Evolutionary conservation across 2,888 invertebrate genomes (phyloP), one percentile per base, ranked within the genome.

Genomic region (Caenorhabditis sp.): DNA sequence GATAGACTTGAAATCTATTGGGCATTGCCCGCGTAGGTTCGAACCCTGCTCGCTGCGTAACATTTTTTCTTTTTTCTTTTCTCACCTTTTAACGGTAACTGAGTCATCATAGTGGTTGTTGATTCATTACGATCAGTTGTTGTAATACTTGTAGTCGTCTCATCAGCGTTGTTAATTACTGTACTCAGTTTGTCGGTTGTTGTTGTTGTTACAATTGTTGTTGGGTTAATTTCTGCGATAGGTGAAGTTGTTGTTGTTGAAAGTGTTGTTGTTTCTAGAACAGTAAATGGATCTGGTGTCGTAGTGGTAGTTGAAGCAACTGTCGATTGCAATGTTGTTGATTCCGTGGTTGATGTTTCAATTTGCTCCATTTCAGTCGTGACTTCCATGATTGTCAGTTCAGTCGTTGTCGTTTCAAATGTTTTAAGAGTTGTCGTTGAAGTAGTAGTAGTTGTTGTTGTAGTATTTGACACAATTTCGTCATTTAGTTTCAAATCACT

Each of bases 1-100:
- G 91, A 91, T 90, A 90, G 91, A 91, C 91, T 91, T 90, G 91
- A 91, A 91, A 91, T 91, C 91, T 89, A 90, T 91, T 91, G 91
- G 91, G 91, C 89, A 90, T 84, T 91, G 89, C 91, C 91, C 91
- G 91, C 91, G 90, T 90, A 91, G 91, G 91, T 91, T 91, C 91
- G 91, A 91, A 91, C 91, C 91, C 91, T 91, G 90, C 90, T 90
- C 86, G 88, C 82, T 83, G 84, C 84, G 84, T n/a, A 76, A 21
- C 21, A 53, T 17, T 53, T 26, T 55, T 24, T n/a, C 26, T 55
- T 24, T 3, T 14, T 55, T 55, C 53, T 3, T 14, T 55, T 55
- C 53, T 53, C 23, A 66, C 70, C 66, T 62, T 63, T 66, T 59
- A 55, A 59, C 54, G 66, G 66, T 23, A 27, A 36, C 26, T 12